Conservation (phyloP, 2,113 vertebrate species). For the Forbesichthys papilliferus region DNA sequence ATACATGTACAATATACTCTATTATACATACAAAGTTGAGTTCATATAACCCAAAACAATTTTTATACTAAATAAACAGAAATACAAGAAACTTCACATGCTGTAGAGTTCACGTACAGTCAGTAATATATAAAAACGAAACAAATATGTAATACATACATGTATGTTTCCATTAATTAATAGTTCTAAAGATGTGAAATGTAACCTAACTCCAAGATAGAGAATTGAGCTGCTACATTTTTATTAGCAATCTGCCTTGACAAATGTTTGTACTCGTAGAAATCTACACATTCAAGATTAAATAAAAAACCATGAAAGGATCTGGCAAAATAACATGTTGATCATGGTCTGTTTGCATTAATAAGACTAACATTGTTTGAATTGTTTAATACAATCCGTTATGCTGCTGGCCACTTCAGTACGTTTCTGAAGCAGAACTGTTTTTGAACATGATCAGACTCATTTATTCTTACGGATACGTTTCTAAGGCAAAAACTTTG, state of each 20-base stretch:
- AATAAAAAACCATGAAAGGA: conserved; percentile 7
- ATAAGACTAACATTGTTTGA: neutral
- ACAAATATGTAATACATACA: conserved; percentile 44
- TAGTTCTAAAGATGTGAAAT: conserved; percentile 13
- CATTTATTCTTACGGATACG: neutral
- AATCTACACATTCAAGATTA: conserved; percentile 13
- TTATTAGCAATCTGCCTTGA: conserved; percentile 8
- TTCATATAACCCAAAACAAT: conserved; percentile 55
- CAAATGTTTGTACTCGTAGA: conserved; percentile 1
- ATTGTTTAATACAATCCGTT: neutral
- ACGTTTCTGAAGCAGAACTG: neutral
- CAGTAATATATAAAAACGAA: conserved; percentile 46
- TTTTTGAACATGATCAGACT: neutral
- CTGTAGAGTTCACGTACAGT: conserved; percentile 63
- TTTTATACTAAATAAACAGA: conserved; percentile 65
- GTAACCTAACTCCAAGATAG: conserved; percentile 5
- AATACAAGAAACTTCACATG: conserved; percentile 66
- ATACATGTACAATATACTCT: conserved; percentile 44
- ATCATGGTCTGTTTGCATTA: neutral
- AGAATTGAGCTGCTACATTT: conserved; percentile 30
- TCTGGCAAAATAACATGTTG: neutral
- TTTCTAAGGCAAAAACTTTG: neutral
- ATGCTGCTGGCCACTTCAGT: neutral
- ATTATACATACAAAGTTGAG: conserved; percentile 60
- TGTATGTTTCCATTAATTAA: conserved; percentile 31